These are phyloP conservation scores for Xestoiulus laeticollis DNA, from an alignment of 2,888 invertebrate genomes.

Conservation along the genomic window DNA sequence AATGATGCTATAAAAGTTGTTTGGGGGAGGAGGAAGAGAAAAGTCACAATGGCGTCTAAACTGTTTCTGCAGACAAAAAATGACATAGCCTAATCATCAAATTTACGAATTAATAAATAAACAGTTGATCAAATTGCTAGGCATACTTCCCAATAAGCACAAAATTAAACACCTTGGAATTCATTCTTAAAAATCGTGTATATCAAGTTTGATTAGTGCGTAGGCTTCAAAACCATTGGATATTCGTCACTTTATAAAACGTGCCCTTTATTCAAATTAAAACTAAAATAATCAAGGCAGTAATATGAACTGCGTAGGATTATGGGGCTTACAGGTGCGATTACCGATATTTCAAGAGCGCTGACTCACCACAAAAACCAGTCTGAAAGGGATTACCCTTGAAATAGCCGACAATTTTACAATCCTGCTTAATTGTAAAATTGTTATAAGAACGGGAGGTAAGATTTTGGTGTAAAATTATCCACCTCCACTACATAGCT, in stretches of 20 bases:
- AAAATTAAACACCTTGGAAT: no score
- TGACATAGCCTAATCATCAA: no score
- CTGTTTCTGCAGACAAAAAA: no score
- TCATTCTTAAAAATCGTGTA: neutral
- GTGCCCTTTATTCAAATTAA: neutral
- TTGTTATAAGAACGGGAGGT: no score
- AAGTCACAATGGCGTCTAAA: no score
- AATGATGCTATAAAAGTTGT: neutral
- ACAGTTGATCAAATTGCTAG: no score
- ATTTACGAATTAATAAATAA: no score
- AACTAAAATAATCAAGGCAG: neutral
- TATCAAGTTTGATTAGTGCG: neutral
- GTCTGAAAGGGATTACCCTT: neutral
- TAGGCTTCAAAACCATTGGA: neutral
- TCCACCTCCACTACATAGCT: no score
- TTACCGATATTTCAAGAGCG: slow-evolving; percentile 21
- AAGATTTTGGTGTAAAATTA: no score
- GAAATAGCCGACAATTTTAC: neutral
- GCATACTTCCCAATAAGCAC: no score
- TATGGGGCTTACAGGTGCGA: neutral
- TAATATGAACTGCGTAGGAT: neutral
- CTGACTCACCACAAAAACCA: slow-evolving; percentile 29
- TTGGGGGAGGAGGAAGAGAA: no score
- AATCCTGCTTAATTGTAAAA: neutral
- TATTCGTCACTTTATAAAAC: neutral